Conservation (phyloP, 2,888 invertebrate genomes). For the Tholera decimalis region DNA sequence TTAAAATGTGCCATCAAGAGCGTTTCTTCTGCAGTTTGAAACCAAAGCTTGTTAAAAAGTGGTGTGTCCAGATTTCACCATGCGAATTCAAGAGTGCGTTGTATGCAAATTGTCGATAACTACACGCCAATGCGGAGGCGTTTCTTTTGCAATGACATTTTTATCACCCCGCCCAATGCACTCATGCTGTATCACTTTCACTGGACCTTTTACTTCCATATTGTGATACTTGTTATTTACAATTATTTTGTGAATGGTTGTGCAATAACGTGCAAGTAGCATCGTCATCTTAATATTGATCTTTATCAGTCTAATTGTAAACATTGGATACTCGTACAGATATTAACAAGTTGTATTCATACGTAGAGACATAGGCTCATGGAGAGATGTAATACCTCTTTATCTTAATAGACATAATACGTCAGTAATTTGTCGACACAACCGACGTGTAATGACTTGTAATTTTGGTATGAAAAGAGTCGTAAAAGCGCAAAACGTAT, state of each 20-base stretch:
- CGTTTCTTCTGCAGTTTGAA: slow-evolving; percentile 32
- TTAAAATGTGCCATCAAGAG: slow-evolving; percentile 17
- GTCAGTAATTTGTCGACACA: slow-evolving; percentile 4
- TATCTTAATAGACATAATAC: slow-evolving; percentile 33
- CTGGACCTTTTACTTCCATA: slow-evolving; percentile 58
- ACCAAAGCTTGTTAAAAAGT: slow-evolving; percentile 70
- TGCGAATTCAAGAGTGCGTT: slow-evolving; percentile 74
- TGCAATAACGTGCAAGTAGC: slow-evolving; percentile 39
- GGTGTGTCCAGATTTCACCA: slow-evolving; percentile 77
- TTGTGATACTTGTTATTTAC: slow-evolving; percentile 35
- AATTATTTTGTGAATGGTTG: slow-evolving; percentile 18
- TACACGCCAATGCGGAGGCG: slow-evolving; percentile 68
- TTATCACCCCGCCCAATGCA: slow-evolving; percentile 70
- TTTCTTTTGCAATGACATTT: slow-evolving; percentile 75
- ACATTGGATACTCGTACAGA: slow-evolving; percentile 29
- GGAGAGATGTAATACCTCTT: slow-evolving; percentile 10
- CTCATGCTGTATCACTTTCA: slow-evolving; percentile 68
- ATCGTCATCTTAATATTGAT: slow-evolving; percentile 28
- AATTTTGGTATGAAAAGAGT: slow-evolving; percentile 22
- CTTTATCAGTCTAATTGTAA: slow-evolving; percentile 39
- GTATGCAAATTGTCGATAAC: slow-evolving; percentile 79
- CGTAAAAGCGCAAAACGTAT: slow-evolving; percentile 11
- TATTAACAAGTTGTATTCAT: slow-evolving; percentile 33
- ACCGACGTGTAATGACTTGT: slow-evolving; percentile 19
- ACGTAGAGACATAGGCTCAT: slow-evolving; percentile 19